These are phyloP conservation scores for Beris chalybata DNA, from an alignment of 2,888 invertebrate species.

Conservation along the genomic window DNA sequence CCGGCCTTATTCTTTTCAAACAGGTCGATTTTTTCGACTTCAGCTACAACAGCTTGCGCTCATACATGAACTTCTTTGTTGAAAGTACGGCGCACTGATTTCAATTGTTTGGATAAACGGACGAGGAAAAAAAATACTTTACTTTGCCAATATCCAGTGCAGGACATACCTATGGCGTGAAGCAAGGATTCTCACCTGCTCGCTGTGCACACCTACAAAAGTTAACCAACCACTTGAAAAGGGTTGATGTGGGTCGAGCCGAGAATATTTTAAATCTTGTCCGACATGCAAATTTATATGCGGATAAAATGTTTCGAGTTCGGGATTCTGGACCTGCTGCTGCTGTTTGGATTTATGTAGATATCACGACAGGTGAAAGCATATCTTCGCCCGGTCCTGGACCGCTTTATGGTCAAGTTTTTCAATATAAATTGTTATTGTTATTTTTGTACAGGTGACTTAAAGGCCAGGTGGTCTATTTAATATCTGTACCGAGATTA, in stretches of 20 bases:
- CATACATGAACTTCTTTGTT: no score
- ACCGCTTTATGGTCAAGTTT: no score
- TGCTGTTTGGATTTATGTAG: no score
- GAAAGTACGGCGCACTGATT: no score
- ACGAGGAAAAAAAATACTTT: neutral
- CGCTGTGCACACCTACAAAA: neutral
- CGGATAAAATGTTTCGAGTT: no score
- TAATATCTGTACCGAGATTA: slow-evolving; percentile 21
- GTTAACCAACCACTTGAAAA: slow-evolving; percentile 14
- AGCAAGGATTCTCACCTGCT: slow-evolving; percentile 3
- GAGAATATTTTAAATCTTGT: no score
- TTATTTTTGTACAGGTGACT: slow-evolving; percentile 12
- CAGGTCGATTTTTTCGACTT: neutral
- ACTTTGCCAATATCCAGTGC: neutral
- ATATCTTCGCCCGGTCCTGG: no score
- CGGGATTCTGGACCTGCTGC: no score
- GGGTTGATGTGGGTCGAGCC: slow-evolving; percentile 12
- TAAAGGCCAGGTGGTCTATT: slow-evolving; percentile 17
- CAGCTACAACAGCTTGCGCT: neutral
- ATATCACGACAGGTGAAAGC: no score
- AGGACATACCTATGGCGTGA: slow-evolving; percentile 1
- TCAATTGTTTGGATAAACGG: no score
- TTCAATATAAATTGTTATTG: no score
- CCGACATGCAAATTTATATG: no score
- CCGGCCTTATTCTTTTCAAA: slow-evolving; percentile 29